phyloP scores from a whole-genome alignment of 2,888 invertebrate species.

The Mystacides longicornis region DNA sequence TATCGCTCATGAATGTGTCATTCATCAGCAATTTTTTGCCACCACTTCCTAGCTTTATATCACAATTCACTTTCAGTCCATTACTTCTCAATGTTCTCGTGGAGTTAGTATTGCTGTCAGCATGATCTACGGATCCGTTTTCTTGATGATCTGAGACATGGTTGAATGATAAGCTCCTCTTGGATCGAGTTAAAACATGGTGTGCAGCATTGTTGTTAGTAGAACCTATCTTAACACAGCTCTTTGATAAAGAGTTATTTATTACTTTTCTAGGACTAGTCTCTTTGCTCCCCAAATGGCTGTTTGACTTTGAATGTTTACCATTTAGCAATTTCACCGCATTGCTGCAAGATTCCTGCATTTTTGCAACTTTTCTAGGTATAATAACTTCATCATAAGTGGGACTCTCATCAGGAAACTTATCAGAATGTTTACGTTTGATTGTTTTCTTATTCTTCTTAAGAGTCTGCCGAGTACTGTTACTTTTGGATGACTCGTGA shows the following conservation, averaged over 20 bases:
- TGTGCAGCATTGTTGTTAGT: constrained; percentile 3
- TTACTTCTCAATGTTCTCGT: neutral
- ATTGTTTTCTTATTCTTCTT: constrained; percentile 11
- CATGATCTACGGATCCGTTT: neutral
- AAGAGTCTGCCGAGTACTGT: neutral
- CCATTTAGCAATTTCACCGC: neutral
- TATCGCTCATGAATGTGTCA: neutral
- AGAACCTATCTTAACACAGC: constrained; percentile 14
- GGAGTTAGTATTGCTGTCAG: neutral
- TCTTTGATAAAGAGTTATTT: constrained; percentile 10
- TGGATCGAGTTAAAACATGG: constrained; percentile 17
- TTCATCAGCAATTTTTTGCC: neutral
- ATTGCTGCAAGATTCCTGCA: neutral
- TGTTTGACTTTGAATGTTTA: neutral
- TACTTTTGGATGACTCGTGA: neutral
- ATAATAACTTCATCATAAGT: no score
- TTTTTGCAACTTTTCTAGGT: neutral
- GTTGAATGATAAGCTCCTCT: constrained; percentile 22
- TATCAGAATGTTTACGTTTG: constrained; percentile 19
- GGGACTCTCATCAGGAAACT: no score
- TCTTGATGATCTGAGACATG: neutral
- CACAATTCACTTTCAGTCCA: neutral
- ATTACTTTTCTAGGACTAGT: constrained; percentile 21
- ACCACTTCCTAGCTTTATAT: neutral
- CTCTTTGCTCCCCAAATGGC: neutral